Evolutionary conservation across 1,140 invertebrate genomes (phyloP).

Genomic region (Formica exsecta): DNA sequence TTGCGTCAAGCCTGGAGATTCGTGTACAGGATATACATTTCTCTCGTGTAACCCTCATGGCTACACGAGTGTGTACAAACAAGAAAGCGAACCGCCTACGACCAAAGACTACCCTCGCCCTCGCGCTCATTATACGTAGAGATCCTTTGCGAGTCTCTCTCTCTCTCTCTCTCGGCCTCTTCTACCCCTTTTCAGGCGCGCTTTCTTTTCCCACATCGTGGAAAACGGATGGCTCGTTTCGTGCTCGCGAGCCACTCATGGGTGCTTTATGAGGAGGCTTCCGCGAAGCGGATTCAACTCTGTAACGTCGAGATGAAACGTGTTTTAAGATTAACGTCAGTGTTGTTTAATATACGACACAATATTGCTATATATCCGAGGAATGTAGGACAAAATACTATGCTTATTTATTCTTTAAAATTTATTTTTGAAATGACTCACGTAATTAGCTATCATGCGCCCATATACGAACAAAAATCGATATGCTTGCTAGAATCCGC

Average conservation of each 20-base stretch:
- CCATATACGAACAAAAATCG: constrained; percentile 9
- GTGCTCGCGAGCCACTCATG: not conserved
- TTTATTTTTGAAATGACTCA: constrained; percentile 12
- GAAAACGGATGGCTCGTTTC: constrained; percentile 17
- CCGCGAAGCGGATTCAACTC: not conserved
- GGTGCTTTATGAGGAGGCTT: not conserved
- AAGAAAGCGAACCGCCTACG: not conserved
- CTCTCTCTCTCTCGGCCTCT: not conserved
- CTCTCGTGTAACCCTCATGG: not conserved
- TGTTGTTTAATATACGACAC: not conserved
- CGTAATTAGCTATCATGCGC: constrained; percentile 18
- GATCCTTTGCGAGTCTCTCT: not conserved
- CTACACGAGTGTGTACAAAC: not conserved
- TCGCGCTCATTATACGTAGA: constrained; percentile 5
- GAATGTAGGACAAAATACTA: not conserved
- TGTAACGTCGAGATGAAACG: not conserved
- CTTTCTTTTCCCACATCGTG: not conserved
- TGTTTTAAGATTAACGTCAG: not conserved
- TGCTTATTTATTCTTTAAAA: not conserved
- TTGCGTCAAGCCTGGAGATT: not conserved
- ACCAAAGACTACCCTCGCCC: not conserved
- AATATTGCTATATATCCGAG: not conserved
- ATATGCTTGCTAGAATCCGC: not conserved
- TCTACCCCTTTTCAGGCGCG: not conserved
- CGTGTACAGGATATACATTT: not conserved